Evolutionary conservation across 1,140 invertebrate species (phyloP).

Genomic region (Magallana ariakensis): DNA sequence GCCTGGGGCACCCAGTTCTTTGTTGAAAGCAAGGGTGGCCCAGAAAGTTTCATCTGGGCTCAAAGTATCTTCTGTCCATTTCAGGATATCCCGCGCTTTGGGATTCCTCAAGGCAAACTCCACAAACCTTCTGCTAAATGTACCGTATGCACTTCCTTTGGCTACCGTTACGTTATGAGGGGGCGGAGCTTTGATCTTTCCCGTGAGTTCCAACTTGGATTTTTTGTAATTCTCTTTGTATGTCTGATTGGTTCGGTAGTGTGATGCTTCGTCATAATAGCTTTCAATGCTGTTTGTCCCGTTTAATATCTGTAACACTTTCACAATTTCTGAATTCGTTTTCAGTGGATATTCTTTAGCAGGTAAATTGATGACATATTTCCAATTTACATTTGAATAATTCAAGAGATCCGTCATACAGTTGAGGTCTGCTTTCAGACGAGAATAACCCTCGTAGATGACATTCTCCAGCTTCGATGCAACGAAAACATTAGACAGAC

Average conservation of each 20-base stretch:
- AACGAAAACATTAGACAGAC: constrained; percentile 75
- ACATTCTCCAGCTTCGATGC: constrained; percentile 64
- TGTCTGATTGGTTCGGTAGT: constrained; percentile 45
- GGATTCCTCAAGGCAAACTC: constrained; percentile 66
- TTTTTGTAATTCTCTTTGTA: constrained; percentile 13
- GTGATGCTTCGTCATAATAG: constrained; percentile 37
- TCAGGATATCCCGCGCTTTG: constrained; percentile 64
- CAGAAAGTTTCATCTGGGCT: constrained; percentile 77
- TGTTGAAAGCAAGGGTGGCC: constrained; percentile 73
- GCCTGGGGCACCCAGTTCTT: constrained; percentile 64
- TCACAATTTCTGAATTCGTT: constrained; percentile 74
- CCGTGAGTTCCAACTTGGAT: background rate
- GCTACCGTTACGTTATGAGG: constrained; percentile 71
- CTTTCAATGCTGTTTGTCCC: constrained; percentile 71
- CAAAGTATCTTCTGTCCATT: constrained; percentile 69
- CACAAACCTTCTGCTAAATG: constrained; percentile 73
- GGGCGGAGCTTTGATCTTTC: constrained; percentile 40
- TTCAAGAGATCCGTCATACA: constrained; percentile 69
- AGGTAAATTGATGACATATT: constrained; percentile 74
- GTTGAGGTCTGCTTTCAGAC: constrained; percentile 72
- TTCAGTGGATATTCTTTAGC: constrained; percentile 73
- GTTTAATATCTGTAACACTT: constrained; percentile 70
- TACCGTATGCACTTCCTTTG: constrained; percentile 74
- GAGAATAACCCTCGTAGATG: constrained; percentile 63
- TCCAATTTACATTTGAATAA: constrained; percentile 58